Evolutionary conservation across 2,888 invertebrate genomes (phyloP).

Genomic region (Orthosia gothica): DNA sequence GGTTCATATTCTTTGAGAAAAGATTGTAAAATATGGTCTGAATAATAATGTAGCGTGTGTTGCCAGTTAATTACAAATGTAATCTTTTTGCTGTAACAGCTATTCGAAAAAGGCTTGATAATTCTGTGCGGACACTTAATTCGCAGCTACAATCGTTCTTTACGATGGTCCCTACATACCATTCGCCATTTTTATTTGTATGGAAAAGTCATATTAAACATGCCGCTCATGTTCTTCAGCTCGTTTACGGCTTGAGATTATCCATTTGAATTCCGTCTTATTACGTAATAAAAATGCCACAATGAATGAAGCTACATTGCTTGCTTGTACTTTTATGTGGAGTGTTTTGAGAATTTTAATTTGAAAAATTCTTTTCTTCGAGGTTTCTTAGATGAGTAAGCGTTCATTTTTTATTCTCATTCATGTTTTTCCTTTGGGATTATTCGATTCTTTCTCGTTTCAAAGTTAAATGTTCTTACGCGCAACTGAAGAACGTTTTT

Average conservation of each 20-base stretch:
- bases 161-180: constrained; percentile 62
- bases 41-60: background rate
- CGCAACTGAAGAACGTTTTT: constrained; percentile 21
- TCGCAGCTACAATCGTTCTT: constrained; percentile 61
- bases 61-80: constrained; percentile 14
- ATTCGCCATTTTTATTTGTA: constrained; percentile 73
- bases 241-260: constrained; percentile 84
- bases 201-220: constrained; percentile 80
- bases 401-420: constrained; percentile 61
- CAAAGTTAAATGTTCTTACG: constrained; percentile 36
- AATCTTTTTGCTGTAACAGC: constrained; percentile 4
- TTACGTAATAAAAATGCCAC: constrained; percentile 85
- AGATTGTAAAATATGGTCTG: constrained; percentile 17
- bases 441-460: constrained; percentile 47
- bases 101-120: constrained; percentile 32
- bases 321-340: constrained; percentile 73
- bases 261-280: constrained; percentile 83
- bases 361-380: constrained; percentile 74
- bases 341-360: constrained; percentile 82
- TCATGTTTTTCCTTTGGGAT: constrained; percentile 53
- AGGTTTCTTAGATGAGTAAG: constrained; percentile 49
- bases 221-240: constrained; percentile 78
- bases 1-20: constrained; percentile 20
- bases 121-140: constrained; percentile 66
- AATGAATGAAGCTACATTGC: constrained; percentile 78